Percentiles rank a stretch among this genome's conserved stretches.
Evolutionary conservation across 92 coral and sea anemone genomes (phyloP).

Genomic region (Umimayanthus chanpuru): DNA sequence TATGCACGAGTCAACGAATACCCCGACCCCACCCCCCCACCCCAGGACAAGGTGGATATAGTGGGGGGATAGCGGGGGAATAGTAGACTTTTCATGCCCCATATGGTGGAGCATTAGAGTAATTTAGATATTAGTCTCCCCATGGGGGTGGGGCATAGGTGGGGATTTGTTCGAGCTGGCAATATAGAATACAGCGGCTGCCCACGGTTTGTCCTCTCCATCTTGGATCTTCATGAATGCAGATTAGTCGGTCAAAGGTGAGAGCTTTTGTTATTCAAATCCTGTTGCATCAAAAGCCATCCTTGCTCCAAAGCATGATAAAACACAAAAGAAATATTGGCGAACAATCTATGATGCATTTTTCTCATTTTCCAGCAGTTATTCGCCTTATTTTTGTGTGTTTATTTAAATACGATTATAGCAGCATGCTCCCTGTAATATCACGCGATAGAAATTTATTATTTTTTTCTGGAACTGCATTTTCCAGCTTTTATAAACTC

Average conservation of each 20-base stretch:
- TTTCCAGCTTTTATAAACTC: too few species aligned
- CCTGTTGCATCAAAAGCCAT: too few species aligned
- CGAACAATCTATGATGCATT: too few species aligned
- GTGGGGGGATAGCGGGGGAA: background rate
- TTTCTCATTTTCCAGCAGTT: too few species aligned
- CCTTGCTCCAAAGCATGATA: too few species aligned
- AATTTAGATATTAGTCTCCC: constrained; percentile 3
- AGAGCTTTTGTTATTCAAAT: constrained; percentile 23
- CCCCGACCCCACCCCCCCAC: background rate
- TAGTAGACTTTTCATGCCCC: constrained; percentile 4
- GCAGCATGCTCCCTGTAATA: too few species aligned
- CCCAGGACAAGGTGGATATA: background rate
- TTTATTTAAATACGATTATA: too few species aligned
- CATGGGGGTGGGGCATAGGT: constrained; percentile 28
- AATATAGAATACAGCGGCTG: constrained; percentile 21
- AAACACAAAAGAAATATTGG: too few species aligned
- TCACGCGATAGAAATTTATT: too few species aligned
- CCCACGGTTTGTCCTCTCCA: constrained; percentile 8
- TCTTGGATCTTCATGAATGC: constrained; percentile 18
- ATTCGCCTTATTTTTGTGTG: too few species aligned
- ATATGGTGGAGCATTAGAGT: constrained; percentile 10
- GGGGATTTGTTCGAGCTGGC: constrained; percentile 17
- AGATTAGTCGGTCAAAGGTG: constrained; percentile 10
- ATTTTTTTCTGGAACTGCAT: too few species aligned
- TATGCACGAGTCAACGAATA: too few species aligned